Percentiles rank a stretch among this genome's conserved stretches.
Conservation (phyloP, 2,113 vertebrate genomes). For the Leuciscus idus region DNA sequence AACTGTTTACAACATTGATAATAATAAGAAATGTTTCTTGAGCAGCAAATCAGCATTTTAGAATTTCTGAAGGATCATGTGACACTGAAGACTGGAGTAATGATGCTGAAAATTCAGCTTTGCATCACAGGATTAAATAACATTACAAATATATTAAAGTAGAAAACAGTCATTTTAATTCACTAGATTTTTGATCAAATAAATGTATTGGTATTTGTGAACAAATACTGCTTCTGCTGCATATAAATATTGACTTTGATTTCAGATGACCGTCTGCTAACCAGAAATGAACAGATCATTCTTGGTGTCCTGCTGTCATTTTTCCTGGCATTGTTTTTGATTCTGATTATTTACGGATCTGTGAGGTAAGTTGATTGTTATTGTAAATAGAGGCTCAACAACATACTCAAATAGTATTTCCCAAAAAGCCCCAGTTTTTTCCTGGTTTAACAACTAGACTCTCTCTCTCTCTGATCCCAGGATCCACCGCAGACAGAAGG, state of each 20-base stretch:
- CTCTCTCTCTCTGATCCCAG: conserved; percentile 72
- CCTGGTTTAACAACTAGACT: background rate
- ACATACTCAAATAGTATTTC: background rate
- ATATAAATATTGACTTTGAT: conserved; percentile 18
- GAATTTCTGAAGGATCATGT: background rate
- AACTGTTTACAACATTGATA: background rate
- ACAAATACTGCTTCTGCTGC: background rate
- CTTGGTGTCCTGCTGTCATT: conserved; percentile 91
- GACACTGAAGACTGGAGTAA: too few species aligned
- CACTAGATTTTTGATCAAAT: background rate
- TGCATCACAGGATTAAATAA: background rate
- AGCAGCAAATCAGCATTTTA: background rate
- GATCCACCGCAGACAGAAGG: conserved; percentile 93
- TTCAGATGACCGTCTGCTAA: conserved; percentile 83
- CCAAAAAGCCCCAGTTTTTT: background rate
- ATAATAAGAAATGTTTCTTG: background rate
- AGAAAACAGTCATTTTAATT: background rate
- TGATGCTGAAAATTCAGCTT: background rate
- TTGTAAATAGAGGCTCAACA: background rate
- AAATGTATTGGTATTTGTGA: background rate
- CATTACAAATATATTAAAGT: background rate
- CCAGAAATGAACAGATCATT: conserved; percentile 90
- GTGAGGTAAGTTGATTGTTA: conserved; percentile 81
- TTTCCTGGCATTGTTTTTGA: conserved; percentile 86
- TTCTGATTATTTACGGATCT: conserved; percentile 87